phyloP scores from a whole-genome alignment of 2,113 vertebrate species.

The Chionomys nivalis region DNA sequence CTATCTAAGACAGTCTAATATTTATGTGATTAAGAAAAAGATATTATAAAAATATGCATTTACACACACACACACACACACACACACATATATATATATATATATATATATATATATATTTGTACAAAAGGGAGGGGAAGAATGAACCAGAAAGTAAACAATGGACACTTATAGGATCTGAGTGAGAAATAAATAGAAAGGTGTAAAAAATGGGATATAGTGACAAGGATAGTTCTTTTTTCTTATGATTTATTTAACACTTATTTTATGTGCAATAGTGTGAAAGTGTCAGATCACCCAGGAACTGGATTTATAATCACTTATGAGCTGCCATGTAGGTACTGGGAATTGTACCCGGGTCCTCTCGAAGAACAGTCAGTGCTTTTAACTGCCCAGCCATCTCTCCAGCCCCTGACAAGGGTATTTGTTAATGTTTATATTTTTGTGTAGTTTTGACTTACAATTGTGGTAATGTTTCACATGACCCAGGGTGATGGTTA shows the following conservation, averaged over 20 bases:
- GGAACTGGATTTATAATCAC: too few species aligned
- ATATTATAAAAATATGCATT: background rate
- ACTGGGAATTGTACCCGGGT: too few species aligned
- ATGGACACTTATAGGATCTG: background rate
- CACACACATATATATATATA: too few species aligned
- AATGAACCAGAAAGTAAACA: background rate
- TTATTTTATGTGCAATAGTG: too few species aligned
- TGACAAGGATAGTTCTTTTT: background rate
- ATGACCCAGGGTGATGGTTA: background rate
- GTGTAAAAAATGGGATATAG: background rate
- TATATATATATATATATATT: background rate
- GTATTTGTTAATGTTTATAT: background rate
- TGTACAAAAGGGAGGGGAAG: background rate
- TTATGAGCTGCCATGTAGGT: too few species aligned
- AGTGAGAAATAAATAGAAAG: conserved; percentile 37
- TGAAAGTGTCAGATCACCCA: too few species aligned
- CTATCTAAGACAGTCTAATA: background rate
- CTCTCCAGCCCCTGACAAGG: background rate
- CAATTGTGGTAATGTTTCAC: background rate
- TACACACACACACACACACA: too few species aligned
- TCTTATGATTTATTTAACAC: too few species aligned
- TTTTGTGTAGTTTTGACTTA: background rate
- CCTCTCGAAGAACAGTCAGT: too few species aligned
- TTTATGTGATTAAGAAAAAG: conserved; percentile 8
- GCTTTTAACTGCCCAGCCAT: too few species aligned